Base-by-base conservation (phyloP, 1,140 invertebrate species). In the Semibalanus balanoides region DNA sequence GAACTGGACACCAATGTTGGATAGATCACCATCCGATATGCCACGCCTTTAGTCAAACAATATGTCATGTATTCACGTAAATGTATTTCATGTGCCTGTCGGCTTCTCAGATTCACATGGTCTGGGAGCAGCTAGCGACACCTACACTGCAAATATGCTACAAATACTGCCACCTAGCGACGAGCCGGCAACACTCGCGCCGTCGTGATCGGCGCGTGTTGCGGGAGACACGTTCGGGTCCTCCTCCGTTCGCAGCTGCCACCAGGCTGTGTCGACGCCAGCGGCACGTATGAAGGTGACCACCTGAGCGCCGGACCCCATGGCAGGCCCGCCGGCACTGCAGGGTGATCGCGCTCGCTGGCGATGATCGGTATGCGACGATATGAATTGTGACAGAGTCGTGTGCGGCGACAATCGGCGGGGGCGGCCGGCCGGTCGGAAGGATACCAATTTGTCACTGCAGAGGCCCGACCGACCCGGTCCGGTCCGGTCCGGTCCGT, bases 191-290 rank as follows among this genome's bases (percentile, higher is more conserved):
- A 64, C 31, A 75, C 40, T 43, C 17, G 30, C 30, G 19, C 30
- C 70, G 0, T 43, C 73, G 74, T 72, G 77, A 30, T n/a, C 76
- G 35, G 73, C 40, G 28, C 74, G 30, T 35, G 40, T 25, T 11
- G 22, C 51, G 51, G 22, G 11, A 25, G 14, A 64, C 51, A 40
- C 35, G 35, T 5, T 40, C 35, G 35, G 35, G 35, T 40, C 35
- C 35, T 40, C 35, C 5, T 40, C 35, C 5, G 51, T 64, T 64
- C 51, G n/a, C n/a, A n/a, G n/a, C n/a, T n/a, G n/a, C n/a, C n/a
- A n/a, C n/a, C n/a, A n/a, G n/a, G n/a, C n/a, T n/a, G n/a, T n/a
- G n/a, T n/a, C n/a, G n/a, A n/a, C n/a, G 35, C 17, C 35, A 17
- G 35, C 35, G 35, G 35, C 35, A 17, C 5, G 35, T 17, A 5